Evolutionary conservation across 2,113 vertebrate genomes (phyloP).

Genomic region (Ranitomeya variabilis): DNA sequence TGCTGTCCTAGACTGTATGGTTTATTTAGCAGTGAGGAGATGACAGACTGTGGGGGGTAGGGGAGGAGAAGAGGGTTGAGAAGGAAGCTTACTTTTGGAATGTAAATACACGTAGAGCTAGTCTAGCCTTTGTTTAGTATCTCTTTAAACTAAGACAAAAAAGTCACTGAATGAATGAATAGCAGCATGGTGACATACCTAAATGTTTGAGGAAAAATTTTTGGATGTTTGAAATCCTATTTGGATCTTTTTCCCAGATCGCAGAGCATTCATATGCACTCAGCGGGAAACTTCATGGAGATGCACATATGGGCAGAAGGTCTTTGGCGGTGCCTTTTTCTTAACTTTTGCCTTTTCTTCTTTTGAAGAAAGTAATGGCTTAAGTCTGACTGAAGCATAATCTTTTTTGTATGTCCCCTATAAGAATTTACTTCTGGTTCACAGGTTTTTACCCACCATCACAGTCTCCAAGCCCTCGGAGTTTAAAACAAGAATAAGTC

Average conservation of each 20-base stretch:
- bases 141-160: conserved; percentile 84
- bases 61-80: conserved; percentile 63
- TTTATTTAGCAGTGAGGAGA: conserved; percentile 79
- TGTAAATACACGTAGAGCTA: conserved; percentile 81
- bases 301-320: conserved; percentile 80
- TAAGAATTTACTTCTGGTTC: conserved; percentile 84
- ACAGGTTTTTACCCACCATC: conserved; percentile 79
- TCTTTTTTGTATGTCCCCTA: conserved; percentile 81
- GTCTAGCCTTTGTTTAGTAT: conserved; percentile 80
- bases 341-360: conserved; percentile 86
- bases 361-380: conserved; percentile 86
- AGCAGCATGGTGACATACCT: conserved; percentile 81
- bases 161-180: conserved; percentile 81
- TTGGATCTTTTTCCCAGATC: conserved; percentile 85
- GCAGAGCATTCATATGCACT: conserved; percentile 79
- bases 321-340: conserved; percentile 80
- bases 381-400: conserved; percentile 82
- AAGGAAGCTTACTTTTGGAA: conserved; percentile 81
- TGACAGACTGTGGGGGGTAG: conserved; percentile 75
- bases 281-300: conserved; percentile 82
- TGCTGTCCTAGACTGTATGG: conserved; percentile 72
- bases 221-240: conserved; percentile 85
- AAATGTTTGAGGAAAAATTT: conserved; percentile 84
- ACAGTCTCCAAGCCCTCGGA: conserved; percentile 72
- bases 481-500: conserved; percentile 75